Conservation (phyloP, 2,113 vertebrate genomes). For the Neotoma lepida region DNA sequence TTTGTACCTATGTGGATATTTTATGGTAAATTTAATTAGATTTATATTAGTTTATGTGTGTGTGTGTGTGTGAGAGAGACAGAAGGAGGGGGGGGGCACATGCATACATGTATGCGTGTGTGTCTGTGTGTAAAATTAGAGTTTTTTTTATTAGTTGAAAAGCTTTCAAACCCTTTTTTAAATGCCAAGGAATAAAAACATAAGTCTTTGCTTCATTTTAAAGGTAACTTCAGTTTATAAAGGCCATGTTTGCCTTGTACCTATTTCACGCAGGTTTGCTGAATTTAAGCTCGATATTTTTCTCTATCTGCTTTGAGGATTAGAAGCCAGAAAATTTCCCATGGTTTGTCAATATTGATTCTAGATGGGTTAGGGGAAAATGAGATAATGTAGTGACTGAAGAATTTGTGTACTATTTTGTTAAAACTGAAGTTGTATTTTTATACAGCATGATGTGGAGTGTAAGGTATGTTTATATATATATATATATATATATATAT, state of each 20-base stretch:
- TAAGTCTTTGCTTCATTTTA: not conserved
- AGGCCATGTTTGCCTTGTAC: not conserved
- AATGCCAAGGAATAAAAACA: conserved; percentile 48
- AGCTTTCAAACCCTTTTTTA: conserved; percentile 41
- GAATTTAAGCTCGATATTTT: not conserved
- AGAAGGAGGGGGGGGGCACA: no score
- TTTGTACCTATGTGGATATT: conserved; percentile 62
- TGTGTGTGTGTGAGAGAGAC: no score
- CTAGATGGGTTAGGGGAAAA: not conserved
- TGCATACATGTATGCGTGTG: not conserved
- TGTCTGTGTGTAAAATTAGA: conserved; percentile 3
- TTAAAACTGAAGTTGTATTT: not conserved
- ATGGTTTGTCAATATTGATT: not conserved
- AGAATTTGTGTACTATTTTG: not conserved
- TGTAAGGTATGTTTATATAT: not conserved
- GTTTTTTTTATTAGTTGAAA: conserved; percentile 38
- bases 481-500: not conserved
- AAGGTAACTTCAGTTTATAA: conserved; percentile 33
- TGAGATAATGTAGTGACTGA: conserved; percentile 5
- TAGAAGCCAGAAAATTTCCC: not conserved
- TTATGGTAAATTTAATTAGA: conserved; percentile 61
- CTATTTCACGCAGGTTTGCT: not conserved
- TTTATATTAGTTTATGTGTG: conserved; percentile 45
- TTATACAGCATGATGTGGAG: not conserved
- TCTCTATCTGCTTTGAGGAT: not conserved